Percentiles rank a stretch among this genome's conserved stretches.
Conservation (phyloP, 2,888 invertebrate genomes). For the Platypus cylindrus region DNA sequence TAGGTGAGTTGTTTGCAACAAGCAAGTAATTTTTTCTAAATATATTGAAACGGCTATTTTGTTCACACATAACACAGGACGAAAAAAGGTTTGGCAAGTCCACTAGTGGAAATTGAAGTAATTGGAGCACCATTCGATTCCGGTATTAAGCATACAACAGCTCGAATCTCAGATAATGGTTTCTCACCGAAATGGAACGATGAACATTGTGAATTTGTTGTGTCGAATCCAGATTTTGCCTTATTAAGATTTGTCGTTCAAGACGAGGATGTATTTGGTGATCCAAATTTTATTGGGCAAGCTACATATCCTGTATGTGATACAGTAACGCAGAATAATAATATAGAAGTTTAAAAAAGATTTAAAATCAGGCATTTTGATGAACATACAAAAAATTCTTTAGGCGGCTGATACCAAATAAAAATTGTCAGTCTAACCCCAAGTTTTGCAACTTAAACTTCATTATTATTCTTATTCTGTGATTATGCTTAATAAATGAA, state of each 20-base stretch:
- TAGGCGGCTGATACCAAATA: no score
- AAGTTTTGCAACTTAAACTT: constrained; percentile 1
- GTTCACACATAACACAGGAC: constrained; percentile 29
- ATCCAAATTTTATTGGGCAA: constrained; percentile 92
- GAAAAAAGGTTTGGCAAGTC: constrained; percentile 74
- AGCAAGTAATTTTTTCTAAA: neutral
- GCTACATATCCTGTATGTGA: constrained; percentile 72
- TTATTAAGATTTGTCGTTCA: constrained; percentile 78
- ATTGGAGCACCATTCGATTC: constrained; percentile 78
- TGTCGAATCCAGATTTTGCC: constrained; percentile 72
- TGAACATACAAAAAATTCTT: no score
- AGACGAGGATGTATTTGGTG: constrained; percentile 96
- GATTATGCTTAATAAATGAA: no score
- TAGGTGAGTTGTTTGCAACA: constrained; percentile 34
- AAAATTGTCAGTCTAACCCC: no score
- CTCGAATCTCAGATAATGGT: constrained; percentile 68
- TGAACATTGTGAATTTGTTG: constrained; percentile 60
- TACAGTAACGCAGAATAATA: neutral
- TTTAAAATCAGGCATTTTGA: no score
- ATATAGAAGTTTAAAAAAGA: neutral
- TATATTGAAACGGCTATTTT: constrained; percentile 1
- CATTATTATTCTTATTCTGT: constrained; percentile 1
- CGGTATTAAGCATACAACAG: constrained; percentile 73
- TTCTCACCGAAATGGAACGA: constrained; percentile 91
- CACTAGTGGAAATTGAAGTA: constrained; percentile 85